These are phyloP conservation scores for Ctenochaetus hawaiiensis DNA, from an alignment of 2,797 vertebrate species.

Conservation along the genomic window DNA sequence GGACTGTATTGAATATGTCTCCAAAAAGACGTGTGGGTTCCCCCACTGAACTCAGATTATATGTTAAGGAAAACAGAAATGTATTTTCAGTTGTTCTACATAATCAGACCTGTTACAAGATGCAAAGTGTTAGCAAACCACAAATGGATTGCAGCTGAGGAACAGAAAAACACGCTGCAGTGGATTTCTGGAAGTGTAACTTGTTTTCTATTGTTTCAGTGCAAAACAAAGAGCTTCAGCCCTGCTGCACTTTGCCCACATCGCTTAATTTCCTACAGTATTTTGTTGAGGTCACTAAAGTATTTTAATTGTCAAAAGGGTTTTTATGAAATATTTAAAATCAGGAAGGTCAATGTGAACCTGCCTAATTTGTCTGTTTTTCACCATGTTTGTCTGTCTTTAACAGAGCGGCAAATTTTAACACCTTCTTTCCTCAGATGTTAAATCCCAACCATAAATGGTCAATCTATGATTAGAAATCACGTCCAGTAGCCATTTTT, in stretches of 20 bases:
- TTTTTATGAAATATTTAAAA: constrained; percentile 12
- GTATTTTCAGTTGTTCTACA: neutral
- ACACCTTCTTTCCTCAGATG: constrained; percentile 37
- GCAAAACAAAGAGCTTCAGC: neutral
- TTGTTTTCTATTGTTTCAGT: neutral
- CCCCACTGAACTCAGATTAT: neutral
- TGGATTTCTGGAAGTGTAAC: neutral
- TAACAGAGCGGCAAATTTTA: constrained; percentile 18
- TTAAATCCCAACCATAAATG: constrained; percentile 14
- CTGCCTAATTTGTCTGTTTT: neutral
- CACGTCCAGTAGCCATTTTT: neutral
- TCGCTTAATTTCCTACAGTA: neutral
- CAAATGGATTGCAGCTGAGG: neutral
- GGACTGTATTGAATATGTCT: constrained; percentile 22
- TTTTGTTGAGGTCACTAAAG: neutral
- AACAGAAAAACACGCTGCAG: neutral
- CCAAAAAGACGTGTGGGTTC: constrained; percentile 14
- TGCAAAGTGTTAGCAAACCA: neutral
- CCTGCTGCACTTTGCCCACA: neutral
- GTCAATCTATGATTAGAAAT: constrained; percentile 8
- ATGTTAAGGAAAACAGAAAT: neutral
- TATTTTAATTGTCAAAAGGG: neutral
- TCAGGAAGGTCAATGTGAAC: neutral
- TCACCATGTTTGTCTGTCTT: neutral
- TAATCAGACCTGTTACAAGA: neutral